Base-by-base conservation (phyloP, 2,888 invertebrate species). In the Tethea ocularis region DNA sequence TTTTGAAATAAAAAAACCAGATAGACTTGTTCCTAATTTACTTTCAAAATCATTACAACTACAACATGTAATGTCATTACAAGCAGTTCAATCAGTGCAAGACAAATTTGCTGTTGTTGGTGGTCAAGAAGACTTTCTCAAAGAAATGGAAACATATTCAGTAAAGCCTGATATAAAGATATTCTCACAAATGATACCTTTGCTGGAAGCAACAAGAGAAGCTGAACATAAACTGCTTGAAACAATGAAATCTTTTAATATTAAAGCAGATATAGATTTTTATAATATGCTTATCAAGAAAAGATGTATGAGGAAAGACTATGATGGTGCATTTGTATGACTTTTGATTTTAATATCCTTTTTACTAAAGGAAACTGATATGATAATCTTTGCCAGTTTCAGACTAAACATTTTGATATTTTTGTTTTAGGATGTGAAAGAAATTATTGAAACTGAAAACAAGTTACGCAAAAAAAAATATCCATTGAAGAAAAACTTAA, bases 231-330 rank as follows among this genome's bases (percentile, higher is more conserved):
- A 94, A 63, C 80, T 98, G 10, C 76, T 98, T 6, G 84, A 87
- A 57, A 85, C 91, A 59, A 95, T 98, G 85, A 94, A 94, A 60
- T 85, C 87, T 62, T 87, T 87, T 51, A 89, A 94, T 11, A 81
- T 97, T 0, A 94, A 93, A 71, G 93, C 96, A 1, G 98, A 98
- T 86, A 94, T 96, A 59, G 96, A 96, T 80, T 97, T 98, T 83
- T 98, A 95, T 77, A 98, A 98, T 84, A 95, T 96, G 89, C 92
- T 98, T 11, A 98, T 99, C 57, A 97, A 96, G 77, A 97, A 95
- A 80, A 94, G 97, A 61, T 95, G 95, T 77, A 88, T 95, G 76
- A 92, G 97, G 67, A 90, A 85, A 60, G 96, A 97, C 80, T 96
- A 95, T 81, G 91, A 94, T 57, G 94, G 93, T 69, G 98, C 97